A percentile compares a stretch with the other conserved stretches of the same genome.
Evolutionary conservation across 1,140 invertebrate genomes (phyloP).

Genomic region (Drosophila kurseongensis): DNA sequence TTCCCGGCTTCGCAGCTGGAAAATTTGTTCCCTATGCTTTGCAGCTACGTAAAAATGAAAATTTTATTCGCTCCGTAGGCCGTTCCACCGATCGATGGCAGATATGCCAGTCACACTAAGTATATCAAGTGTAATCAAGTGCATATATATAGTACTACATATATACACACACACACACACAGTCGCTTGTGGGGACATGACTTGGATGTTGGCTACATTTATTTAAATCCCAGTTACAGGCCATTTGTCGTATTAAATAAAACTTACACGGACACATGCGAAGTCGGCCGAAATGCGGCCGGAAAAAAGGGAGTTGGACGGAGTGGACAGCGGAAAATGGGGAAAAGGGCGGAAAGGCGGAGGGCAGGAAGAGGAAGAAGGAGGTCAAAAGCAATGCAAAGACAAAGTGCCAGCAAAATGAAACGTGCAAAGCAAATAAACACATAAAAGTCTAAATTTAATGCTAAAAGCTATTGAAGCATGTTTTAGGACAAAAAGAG

Average conservation of each 20-base stretch:
- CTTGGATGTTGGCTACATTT: slow-evolving; percentile 62
- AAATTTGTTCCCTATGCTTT: slow-evolving; percentile 28
- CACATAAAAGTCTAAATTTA: slow-evolving; percentile 81
- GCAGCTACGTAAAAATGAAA: slow-evolving; percentile 49
- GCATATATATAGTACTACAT: slow-evolving; percentile 15
- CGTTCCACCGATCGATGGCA: slow-evolving; percentile 40
- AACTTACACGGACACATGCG: slow-evolving; percentile 55
- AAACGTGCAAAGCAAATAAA: slow-evolving; percentile 80
- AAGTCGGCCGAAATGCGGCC: slow-evolving; percentile 8
- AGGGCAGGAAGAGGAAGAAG: slow-evolving; percentile 3
- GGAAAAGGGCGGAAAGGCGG: not conserved
- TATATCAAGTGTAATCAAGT: slow-evolving; percentile 60
- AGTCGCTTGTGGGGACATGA: slow-evolving; percentile 26
- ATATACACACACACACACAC: not conserved
- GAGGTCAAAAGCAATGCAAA: slow-evolving; percentile 40
- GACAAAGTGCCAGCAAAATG: slow-evolving; percentile 65
- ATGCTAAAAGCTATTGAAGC: slow-evolving; percentile 77
- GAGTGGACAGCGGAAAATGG: slow-evolving; percentile 4
- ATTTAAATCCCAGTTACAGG: slow-evolving; percentile 75
- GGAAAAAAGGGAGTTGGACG: slow-evolving; percentile 25
- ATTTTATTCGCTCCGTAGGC: slow-evolving; percentile 50
- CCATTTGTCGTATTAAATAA: slow-evolving; percentile 82
- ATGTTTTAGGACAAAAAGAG: slow-evolving; percentile 51
- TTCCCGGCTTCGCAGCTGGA: slow-evolving; percentile 7
- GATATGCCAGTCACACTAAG: slow-evolving; percentile 46